Evolutionary conservation across 2,797 vertebrate species (phyloP).

Genomic region (Melanotaenia maccullochi): DNA sequence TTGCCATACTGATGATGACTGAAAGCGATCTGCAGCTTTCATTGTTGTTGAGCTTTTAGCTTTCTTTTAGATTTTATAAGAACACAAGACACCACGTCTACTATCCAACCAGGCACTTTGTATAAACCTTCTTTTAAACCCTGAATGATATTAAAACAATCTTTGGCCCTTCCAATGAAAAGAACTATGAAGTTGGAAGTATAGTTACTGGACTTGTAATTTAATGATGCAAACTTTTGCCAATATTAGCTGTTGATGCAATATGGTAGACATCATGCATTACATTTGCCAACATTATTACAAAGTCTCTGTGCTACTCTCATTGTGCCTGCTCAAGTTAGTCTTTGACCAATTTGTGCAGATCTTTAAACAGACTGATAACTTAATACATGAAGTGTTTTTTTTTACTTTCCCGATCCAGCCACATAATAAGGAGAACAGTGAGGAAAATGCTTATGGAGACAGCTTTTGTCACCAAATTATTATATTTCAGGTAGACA

Average conservation of each 20-base stretch:
- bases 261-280: slow-evolving; percentile 21
- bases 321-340: slow-evolving; percentile 26
- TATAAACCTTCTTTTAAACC: slow-evolving; percentile 8
- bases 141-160: slow-evolving; percentile 5
- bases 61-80: slow-evolving; percentile 7
- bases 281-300: slow-evolving; percentile 19
- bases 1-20: no score
- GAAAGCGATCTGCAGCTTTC: no score
- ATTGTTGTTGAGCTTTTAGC: slow-evolving; percentile 3
- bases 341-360: slow-evolving; percentile 38
- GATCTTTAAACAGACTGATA: slow-evolving; percentile 16
- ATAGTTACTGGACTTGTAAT: slow-evolving; percentile 9
- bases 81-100: neutral
- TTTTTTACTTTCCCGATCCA: slow-evolving; percentile 29
- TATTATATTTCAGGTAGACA: slow-evolving; percentile 1
- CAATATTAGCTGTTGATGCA: slow-evolving; percentile 37
- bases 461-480: neutral
- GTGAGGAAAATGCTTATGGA: slow-evolving; percentile 8
- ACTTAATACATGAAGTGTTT: slow-evolving; percentile 1
- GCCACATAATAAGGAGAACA: slow-evolving; percentile 10
- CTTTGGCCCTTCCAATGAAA: slow-evolving; percentile 2
- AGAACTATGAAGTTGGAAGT: slow-evolving; percentile 10
- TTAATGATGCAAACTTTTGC: slow-evolving; percentile 27
- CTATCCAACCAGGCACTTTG: neutral
- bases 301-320: slow-evolving; percentile 9